Percentiles rank a stretch among this genome's conserved stretches.
Evolutionary conservation across 2,888 invertebrate genomes (phyloP).

Genomic region (Athripsodes cinereus): DNA sequence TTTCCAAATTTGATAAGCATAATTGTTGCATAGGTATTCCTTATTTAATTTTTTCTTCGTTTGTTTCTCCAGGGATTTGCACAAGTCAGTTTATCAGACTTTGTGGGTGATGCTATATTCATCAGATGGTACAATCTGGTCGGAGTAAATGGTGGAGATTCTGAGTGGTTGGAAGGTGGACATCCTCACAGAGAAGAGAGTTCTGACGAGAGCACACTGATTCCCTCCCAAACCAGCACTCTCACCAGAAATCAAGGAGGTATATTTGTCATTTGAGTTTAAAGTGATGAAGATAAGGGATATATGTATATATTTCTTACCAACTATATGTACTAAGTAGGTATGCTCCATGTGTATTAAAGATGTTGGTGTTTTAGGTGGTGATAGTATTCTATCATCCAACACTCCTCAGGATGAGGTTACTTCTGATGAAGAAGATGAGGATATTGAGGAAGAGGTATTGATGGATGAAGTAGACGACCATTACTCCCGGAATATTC

Average conservation of each 20-base stretch:
- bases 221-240: conserved; percentile 94
- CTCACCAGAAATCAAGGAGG: conserved; percentile 79
- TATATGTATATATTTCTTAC: no score
- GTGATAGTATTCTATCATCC: conserved; percentile 49
- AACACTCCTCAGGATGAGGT: conserved; percentile 53
- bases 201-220: conserved; percentile 94
- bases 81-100: conserved; percentile 93
- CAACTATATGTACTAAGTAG: no score
- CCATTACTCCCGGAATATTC: conserved; percentile 16
- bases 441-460: conserved; percentile 42
- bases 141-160: conserved; percentile 55
- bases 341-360: no score
- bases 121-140: conserved; percentile 94
- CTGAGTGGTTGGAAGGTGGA: conserved; percentile 37
- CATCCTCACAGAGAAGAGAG: conserved; percentile 73
- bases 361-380: conserved; percentile 35
- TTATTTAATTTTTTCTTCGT: not conserved
- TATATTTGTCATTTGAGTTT: no score
- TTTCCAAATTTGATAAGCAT: no score
- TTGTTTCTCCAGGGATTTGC: conserved; percentile 73
- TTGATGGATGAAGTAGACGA: conserved; percentile 29
- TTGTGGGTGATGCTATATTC: conserved; percentile 74
- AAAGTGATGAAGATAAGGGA: not conserved
- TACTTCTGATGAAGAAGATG: conserved; percentile 54
- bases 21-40: not conserved